Percentiles rank a stretch among this genome's conserved stretches.
These are phyloP conservation scores for Coleophora flavipennella DNA, from an alignment of 2,888 invertebrate species.

Conservation along the genomic window DNA sequence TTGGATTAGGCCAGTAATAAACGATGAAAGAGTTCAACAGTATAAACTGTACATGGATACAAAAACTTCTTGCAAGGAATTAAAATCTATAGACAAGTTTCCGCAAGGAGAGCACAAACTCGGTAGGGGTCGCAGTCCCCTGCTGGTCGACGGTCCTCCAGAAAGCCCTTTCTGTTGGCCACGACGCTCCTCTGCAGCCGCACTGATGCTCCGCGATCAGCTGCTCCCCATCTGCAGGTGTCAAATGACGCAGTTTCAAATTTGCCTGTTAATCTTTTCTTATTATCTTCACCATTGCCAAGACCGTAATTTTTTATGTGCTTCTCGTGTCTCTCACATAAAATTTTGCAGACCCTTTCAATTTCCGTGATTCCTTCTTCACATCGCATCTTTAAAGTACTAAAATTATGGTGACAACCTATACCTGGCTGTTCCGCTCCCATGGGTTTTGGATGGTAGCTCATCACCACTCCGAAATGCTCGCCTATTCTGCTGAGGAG, in stretches of 20 bases:
- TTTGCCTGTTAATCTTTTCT: conserved; percentile 90
- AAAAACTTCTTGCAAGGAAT: too few species aligned
- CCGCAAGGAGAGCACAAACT: conserved; percentile 62
- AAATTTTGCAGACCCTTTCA: conserved; percentile 88
- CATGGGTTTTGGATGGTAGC: conserved; percentile 81
- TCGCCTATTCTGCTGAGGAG: conserved; percentile 87
- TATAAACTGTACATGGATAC: too few species aligned
- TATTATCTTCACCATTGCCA: conserved; percentile 94
- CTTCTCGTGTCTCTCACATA: conserved; percentile 57
- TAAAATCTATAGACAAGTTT: conserved; percentile 27
- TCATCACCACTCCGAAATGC: conserved; percentile 82
- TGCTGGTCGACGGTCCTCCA: conserved; percentile 94
- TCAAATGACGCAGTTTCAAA: conserved; percentile 96
- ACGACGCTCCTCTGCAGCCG: conserved; percentile 92
- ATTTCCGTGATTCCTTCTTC: conserved; percentile 82
- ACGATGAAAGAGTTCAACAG: too few species aligned
- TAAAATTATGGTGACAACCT: conserved; percentile 93
- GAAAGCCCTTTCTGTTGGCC: conserved; percentile 89
- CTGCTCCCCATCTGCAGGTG: conserved; percentile 89
- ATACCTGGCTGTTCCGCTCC: conserved; percentile 90
- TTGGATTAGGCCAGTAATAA: too few species aligned
- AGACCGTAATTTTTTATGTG: conserved; percentile 93
- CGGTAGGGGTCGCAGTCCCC: conserved; percentile 93
- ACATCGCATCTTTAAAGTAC: conserved; percentile 86
- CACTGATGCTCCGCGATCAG: conserved; percentile 92